A percentile compares a stretch with the other conserved stretches of the same genome.
Conservation (phyloP, 53 echinoderm and acorn worm genomes). For the Astropecten irregularis region DNA sequence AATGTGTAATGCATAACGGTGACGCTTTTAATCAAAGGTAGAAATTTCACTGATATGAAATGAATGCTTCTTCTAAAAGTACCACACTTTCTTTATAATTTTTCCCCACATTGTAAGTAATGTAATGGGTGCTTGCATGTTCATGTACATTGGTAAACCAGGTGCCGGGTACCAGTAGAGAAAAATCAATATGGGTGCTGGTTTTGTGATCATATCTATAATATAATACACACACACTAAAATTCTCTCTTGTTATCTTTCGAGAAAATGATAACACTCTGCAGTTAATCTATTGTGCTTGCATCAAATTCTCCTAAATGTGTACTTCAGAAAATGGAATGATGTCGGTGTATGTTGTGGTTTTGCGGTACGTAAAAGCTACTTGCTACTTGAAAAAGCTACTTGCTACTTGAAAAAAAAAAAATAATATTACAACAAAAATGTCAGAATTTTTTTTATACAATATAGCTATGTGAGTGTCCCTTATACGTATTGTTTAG, state of each 20-base stretch:
- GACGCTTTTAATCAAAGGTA: neutral
- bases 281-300: slow-evolving; percentile 16
- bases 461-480: neutral
- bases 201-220: neutral
- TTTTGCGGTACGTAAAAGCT: too few relatives aligned
- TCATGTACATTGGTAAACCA: slow-evolving; percentile 7
- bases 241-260: neutral
- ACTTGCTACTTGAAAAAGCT: too few relatives aligned
- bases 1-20: slow-evolving; percentile 25
- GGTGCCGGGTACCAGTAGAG: slow-evolving; percentile 18
- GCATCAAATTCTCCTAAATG: slow-evolving; percentile 18
- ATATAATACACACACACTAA: too few relatives aligned
- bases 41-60: too few relatives aligned
- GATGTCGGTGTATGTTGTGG: too few relatives aligned
- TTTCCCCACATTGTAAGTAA: neutral
- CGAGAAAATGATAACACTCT: neutral
- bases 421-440: too few relatives aligned
- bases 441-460: too few relatives aligned
- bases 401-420: too few relatives aligned
- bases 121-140: neutral
- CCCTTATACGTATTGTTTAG: neutral
- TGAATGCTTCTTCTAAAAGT: too few relatives aligned
- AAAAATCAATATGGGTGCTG: slow-evolving; percentile 11
- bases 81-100: too few relatives aligned
- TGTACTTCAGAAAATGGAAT: neutral